Evolutionary conservation across 2,113 vertebrate species (phyloP).

Genomic region (Antechinus stuartii): DNA sequence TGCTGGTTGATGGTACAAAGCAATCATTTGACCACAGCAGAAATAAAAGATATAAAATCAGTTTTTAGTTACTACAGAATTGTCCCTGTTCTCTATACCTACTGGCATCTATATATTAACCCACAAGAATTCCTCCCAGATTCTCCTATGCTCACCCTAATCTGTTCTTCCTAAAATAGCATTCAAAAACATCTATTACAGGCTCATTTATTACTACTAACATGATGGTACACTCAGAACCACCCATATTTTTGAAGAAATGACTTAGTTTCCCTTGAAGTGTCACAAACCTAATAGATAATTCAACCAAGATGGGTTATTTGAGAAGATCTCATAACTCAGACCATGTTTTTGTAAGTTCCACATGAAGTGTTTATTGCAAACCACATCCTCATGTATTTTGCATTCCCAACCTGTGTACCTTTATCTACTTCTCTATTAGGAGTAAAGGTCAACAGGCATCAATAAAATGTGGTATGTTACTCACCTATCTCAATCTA

Average conservation of each 20-base stretch:
- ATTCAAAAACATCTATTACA: not conserved
- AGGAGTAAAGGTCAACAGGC: constrained; percentile 21
- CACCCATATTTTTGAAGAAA: not conserved
- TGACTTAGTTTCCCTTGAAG: constrained; percentile 17
- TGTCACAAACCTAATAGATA: not conserved
- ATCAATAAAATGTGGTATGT: not conserved
- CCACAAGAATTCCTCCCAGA: not conserved
- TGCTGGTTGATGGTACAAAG: not conserved
- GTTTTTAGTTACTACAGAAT: not conserved
- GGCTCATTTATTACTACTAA: not conserved
- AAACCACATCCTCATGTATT: not conserved
- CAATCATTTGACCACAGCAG: not conserved
- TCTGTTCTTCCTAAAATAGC: not conserved
- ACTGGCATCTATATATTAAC: not conserved
- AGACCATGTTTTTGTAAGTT: constrained; percentile 11
- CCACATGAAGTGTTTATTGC: not conserved
- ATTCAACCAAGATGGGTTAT: not conserved
- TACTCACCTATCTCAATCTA: not conserved
- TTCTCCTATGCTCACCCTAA: not conserved
- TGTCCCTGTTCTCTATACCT: not conserved
- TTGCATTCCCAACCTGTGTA: not conserved
- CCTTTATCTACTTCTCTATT: constrained; percentile 10
- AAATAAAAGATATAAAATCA: not conserved
- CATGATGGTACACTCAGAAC: not conserved
- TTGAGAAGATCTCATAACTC: constrained; percentile 37